Evolutionary conservation across 2,113 vertebrate species (phyloP).

Genomic region (Bufo gargarizans): DNA sequence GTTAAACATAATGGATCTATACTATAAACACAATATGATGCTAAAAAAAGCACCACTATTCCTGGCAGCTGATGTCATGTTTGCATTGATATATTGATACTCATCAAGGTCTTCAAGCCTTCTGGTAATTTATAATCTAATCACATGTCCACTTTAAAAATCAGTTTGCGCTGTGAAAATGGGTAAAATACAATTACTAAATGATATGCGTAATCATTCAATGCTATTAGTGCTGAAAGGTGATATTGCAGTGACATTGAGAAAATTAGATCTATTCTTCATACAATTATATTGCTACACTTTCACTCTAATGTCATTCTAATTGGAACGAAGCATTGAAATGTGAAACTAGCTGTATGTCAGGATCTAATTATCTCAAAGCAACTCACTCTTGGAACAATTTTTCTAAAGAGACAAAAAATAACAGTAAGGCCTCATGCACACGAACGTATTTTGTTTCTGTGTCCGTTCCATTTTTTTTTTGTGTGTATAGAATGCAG

Average conservation of each 20-base stretch:
- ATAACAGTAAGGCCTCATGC: not conserved
- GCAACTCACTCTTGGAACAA: constrained; percentile 74
- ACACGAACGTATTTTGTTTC: too few species aligned
- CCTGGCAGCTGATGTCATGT: constrained; percentile 60
- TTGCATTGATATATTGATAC: constrained; percentile 61
- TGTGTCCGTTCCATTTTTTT: too few species aligned
- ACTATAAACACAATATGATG: not conserved
- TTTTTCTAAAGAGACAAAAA: constrained; percentile 61
- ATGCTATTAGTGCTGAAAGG: constrained; percentile 73
- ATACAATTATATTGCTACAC: constrained; percentile 78
- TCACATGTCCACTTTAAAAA: constrained; percentile 67
- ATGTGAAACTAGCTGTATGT: constrained; percentile 75
- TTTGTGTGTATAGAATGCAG: too few species aligned
- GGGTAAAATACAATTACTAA: constrained; percentile 78
- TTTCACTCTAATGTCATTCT: constrained; percentile 78
- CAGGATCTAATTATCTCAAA: constrained; percentile 76
- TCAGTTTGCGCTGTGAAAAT: constrained; percentile 67
- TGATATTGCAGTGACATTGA: constrained; percentile 83
- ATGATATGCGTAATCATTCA: constrained; percentile 82
- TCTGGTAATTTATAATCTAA: constrained; percentile 72
- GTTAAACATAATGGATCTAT: constrained; percentile 28
- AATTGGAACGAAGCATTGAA: constrained; percentile 80
- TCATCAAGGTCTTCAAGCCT: constrained; percentile 58
- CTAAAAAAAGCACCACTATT: constrained; percentile 24
- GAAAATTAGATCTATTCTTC: constrained; percentile 85